A percentile compares a stretch with the other conserved stretches of the same genome.
These are phyloP conservation scores for Cyrtodaria siliqua DNA, from an alignment of 2,888 invertebrate genomes.

Conservation along the genomic window DNA sequence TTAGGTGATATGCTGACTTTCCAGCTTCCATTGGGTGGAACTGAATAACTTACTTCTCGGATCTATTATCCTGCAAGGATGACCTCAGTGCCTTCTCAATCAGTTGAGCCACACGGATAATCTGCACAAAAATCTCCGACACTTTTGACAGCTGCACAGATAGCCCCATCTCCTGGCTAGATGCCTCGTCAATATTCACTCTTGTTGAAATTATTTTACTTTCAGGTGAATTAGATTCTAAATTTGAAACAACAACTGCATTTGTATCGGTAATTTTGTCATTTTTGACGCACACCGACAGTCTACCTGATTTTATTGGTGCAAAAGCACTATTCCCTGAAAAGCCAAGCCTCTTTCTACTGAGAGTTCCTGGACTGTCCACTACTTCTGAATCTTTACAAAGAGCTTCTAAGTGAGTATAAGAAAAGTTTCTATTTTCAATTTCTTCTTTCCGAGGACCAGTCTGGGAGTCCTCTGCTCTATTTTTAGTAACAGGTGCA, in stretches of 20 bases:
- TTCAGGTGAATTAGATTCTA: neutral
- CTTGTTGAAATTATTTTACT: no score
- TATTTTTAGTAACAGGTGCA: no score
- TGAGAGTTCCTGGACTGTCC: constrained; percentile 49
- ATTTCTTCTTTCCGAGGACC: neutral
- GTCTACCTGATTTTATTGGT: constrained; percentile 46
- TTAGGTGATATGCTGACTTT: no score
- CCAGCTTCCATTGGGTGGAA: no score
- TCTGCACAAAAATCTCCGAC: constrained; percentile 57
- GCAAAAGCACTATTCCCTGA: constrained; percentile 66
- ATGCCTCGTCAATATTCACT: constrained; percentile 1
- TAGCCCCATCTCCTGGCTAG: constrained; percentile 17
- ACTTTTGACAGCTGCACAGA: constrained; percentile 46
- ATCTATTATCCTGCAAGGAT: constrained; percentile 67
- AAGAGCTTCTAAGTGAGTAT: constrained; percentile 10
- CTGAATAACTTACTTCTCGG: constrained; percentile 72
- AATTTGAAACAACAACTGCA: neutral
- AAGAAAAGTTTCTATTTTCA: neutral
- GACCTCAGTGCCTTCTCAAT: constrained; percentile 71
- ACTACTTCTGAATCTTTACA: neutral
- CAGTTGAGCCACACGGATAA: constrained; percentile 61
- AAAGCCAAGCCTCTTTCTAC: constrained; percentile 58
- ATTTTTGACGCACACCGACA: neutral
- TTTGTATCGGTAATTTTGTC: neutral
- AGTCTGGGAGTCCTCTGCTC: no score